Evolutionary conservation across 2,113 vertebrate genomes (phyloP).

Genomic region (Gadus macrocephalus): DNA sequence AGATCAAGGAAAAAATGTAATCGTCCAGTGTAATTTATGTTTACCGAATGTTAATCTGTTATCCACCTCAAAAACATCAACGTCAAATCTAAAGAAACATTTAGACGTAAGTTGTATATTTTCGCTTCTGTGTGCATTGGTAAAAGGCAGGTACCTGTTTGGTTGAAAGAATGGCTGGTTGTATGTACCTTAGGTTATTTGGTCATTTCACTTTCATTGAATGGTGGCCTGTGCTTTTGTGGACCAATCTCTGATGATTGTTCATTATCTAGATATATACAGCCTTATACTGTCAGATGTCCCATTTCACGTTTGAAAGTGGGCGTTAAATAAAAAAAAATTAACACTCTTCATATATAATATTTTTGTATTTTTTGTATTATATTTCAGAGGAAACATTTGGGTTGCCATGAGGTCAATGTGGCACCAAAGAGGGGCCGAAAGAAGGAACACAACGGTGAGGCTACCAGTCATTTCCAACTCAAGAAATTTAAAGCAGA

Average conservation of each 20-base stretch:
- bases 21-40: slow-evolving; percentile 73
- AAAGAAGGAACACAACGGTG: slow-evolving; percentile 54
- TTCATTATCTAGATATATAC: no score
- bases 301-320: no score
- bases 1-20: slow-evolving; percentile 70
- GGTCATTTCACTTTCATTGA: no score
- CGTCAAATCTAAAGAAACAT: slow-evolving; percentile 73
- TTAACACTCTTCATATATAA: neutral
- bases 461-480: slow-evolving; percentile 57
- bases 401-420: slow-evolving; percentile 61
- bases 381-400: slow-evolving; percentile 65
- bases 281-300: no score
- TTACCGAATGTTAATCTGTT: slow-evolving; percentile 68
- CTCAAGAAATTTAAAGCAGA: slow-evolving; percentile 61
- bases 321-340: neutral
- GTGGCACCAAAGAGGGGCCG: slow-evolving; percentile 48
- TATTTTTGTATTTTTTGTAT: neutral
- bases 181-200: no score
- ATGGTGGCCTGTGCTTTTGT: no score
- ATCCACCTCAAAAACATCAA: slow-evolving; percentile 68
- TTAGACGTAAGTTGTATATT: slow-evolving; percentile 60
- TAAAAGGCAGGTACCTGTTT: neutral
- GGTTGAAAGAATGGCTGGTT: no score
- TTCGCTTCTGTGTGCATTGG: neutral
- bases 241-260: no score